A percentile compares a stretch with the other conserved stretches of the same genome.
Evolutionary conservation across 1,140 invertebrate genomes (phyloP).

Genomic region (Platorchestia sp.): DNA sequence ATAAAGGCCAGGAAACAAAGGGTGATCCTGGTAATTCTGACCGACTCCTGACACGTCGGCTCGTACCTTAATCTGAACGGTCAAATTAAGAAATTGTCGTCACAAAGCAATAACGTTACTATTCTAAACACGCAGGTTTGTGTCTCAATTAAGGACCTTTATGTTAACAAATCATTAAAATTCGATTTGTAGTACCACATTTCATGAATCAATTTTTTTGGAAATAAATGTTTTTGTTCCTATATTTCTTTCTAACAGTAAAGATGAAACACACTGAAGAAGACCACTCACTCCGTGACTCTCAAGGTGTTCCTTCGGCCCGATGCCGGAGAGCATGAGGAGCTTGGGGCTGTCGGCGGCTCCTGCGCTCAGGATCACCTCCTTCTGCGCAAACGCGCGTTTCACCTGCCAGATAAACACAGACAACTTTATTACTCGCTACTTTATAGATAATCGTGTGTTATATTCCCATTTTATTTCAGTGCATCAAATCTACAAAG

Average conservation of each 20-base stretch:
- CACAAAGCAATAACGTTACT: too few relatives aligned
- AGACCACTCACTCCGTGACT: neutral
- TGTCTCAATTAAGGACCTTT: too few relatives aligned
- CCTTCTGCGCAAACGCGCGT: constrained; percentile 75
- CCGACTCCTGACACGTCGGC: neutral
- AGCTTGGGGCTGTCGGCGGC: constrained; percentile 85
- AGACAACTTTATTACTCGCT: neutral
- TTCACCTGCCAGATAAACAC: neutral
- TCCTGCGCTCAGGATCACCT: constrained; percentile 85
- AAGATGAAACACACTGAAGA: too few relatives aligned
- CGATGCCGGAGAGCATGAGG: constrained; percentile 90
- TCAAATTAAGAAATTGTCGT: neutral
- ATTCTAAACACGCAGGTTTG: too few relatives aligned
- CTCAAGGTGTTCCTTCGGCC: constrained; percentile 82
- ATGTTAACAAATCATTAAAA: too few relatives aligned
- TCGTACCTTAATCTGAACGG: neutral
- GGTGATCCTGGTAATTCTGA: constrained; percentile 1
- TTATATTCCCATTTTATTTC: too few relatives aligned
- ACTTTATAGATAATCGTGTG: too few relatives aligned
- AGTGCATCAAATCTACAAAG: too few relatives aligned
- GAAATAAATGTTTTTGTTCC: too few relatives aligned
- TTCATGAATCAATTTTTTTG: too few relatives aligned
- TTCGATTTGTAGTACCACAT: too few relatives aligned
- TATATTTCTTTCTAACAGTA: too few relatives aligned
- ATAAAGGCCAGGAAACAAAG: neutral